These are phyloP conservation scores for Zoanthus sansibaricus DNA, from an alignment of 92 coral and sea anemone genomes.

Conservation along the genomic window DNA sequence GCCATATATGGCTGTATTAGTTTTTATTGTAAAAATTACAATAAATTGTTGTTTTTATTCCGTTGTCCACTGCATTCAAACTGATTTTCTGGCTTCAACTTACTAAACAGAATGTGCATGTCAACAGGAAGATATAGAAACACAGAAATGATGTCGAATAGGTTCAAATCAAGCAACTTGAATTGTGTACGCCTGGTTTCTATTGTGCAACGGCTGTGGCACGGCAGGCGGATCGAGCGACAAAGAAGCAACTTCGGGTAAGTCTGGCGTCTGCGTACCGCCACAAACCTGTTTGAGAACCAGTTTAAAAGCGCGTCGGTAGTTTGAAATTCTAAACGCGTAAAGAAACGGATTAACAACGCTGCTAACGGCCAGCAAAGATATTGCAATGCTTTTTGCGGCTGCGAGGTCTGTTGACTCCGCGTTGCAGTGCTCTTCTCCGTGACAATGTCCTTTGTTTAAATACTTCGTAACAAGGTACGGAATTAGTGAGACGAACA, in stretches of 20 bases:
- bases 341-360: conserved; percentile 71
- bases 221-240: conserved; percentile 26
- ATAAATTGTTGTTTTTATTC: no score
- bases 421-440: conserved; percentile 32
- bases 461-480: conserved; percentile 55
- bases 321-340: conserved; percentile 74
- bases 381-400: conserved; percentile 48
- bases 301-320: conserved; percentile 51
- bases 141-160: no score
- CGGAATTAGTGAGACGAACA: conserved; percentile 66
- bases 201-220: not conserved
- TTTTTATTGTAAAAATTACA: no score
- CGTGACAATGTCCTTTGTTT: conserved; percentile 47
- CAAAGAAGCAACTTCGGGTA: not conserved
- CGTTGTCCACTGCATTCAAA: no score
- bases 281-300: conserved; percentile 9
- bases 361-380: conserved; percentile 66
- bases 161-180: no score
- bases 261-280: not conserved
- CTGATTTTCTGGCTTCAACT: no score
- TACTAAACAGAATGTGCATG: no score
- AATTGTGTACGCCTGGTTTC: no score
- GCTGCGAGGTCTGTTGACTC: conserved; percentile 12
- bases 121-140: no score
- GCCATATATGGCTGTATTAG: no score